A percentile compares a stretch with the other conserved stretches of the same genome.
phyloP scores from a whole-genome alignment of 2,888 invertebrate genomes.

The Corythucha ciliata region DNA sequence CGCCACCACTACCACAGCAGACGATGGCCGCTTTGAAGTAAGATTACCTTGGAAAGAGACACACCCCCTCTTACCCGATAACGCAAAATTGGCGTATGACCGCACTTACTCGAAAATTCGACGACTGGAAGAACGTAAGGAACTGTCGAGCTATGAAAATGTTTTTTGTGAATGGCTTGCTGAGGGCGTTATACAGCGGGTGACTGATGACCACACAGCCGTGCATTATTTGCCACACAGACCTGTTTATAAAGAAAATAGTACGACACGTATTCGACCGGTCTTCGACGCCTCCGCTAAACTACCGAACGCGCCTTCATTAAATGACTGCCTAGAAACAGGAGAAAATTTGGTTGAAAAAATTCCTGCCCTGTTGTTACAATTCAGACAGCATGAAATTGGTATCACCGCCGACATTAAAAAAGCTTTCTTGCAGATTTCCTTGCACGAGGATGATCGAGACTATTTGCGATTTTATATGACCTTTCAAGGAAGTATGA shows the following conservation, averaged over 20 bases:
- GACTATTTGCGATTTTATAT: constrained; percentile 36
- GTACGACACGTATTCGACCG: constrained; percentile 29
- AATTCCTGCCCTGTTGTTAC: no score
- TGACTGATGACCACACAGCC: constrained; percentile 25
- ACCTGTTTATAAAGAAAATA: constrained; percentile 24
- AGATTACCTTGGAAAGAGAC: constrained; percentile 38
- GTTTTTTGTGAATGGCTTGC: constrained; percentile 36
- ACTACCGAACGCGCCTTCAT: no score
- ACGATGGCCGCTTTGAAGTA: constrained; percentile 38
- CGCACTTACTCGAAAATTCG: constrained; percentile 31
- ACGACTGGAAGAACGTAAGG: constrained; percentile 14
- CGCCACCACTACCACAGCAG: constrained; percentile 33
- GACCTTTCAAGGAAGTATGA: constrained; percentile 17
- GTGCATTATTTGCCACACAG: constrained; percentile 26
- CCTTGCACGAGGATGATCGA: no score
- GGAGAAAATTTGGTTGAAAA: constrained; percentile 7
- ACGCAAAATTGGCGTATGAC: constrained; percentile 33
- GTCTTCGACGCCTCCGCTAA: constrained; percentile 32
- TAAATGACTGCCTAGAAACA: no score
- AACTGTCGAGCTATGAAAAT: constrained; percentile 33
- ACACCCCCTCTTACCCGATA: constrained; percentile 36
- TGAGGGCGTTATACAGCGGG: constrained; percentile 35
- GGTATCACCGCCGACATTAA: no score
- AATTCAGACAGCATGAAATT: no score
- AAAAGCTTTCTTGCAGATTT: no score